These are phyloP conservation scores for Lasiurus borealis DNA, from an alignment of 2,113 vertebrate species.

Conservation along the genomic window DNA sequence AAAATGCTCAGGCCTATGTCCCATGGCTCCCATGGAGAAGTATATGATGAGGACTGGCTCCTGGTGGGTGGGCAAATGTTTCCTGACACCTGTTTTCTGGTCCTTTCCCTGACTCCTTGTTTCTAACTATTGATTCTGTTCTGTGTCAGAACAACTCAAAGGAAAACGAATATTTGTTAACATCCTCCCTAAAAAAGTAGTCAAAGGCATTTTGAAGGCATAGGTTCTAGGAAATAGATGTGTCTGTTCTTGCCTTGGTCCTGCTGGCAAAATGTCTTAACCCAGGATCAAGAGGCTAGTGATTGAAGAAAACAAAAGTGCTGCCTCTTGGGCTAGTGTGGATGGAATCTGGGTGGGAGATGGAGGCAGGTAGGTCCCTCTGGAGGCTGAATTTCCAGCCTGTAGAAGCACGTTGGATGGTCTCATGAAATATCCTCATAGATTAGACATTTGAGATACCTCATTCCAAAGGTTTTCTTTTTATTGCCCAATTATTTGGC, in stretches of 20 bases:
- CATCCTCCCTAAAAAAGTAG: constrained; percentile 41
- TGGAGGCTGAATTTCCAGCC: background rate
- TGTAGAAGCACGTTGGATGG: background rate
- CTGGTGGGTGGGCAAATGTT: background rate
- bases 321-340: background rate
- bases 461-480: background rate
- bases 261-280: background rate
- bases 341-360: background rate
- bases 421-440: background rate
- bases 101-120: background rate
- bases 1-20: background rate
- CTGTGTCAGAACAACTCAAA: constrained; percentile 53
- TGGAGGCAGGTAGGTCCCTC: background rate
- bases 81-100: constrained; percentile 21
- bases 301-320: background rate
- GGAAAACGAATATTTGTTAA: constrained; percentile 43
- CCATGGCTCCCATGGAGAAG: background rate
- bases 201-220: constrained; percentile 49
- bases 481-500: background rate
- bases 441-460: background rate
- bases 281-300: constrained; percentile 17
- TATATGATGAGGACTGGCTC: constrained; percentile 22
- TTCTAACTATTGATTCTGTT: constrained; percentile 53
- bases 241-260: constrained; percentile 14
- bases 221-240: background rate